phyloP scores from a whole-genome alignment of 2,888 invertebrate species.

The Thalpophila matura region DNA sequence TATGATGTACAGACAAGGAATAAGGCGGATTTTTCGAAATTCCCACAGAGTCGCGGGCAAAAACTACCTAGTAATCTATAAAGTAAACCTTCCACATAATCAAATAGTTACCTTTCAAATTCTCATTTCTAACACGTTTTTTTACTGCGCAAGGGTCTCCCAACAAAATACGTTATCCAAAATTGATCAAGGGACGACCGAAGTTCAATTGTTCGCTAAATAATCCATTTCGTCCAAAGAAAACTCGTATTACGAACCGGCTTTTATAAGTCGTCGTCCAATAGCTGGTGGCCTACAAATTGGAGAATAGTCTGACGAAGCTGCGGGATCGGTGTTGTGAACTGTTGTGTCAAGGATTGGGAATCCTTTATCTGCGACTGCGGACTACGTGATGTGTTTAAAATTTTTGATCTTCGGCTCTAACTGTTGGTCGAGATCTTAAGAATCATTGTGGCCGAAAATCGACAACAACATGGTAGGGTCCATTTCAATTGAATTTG shows the following conservation, averaged over 20 bases:
- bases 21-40: no score
- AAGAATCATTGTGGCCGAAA: neutral
- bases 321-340: constrained; percentile 32
- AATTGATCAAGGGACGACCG: constrained; percentile 67
- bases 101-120: constrained; percentile 26
- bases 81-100: constrained; percentile 16
- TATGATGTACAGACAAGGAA: no score
- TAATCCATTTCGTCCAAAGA: constrained; percentile 64
- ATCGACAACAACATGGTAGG: neutral
- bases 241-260: constrained; percentile 45
- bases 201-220: constrained; percentile 65
- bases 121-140: constrained; percentile 30
- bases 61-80: no score
- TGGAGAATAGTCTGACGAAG: constrained; percentile 38
- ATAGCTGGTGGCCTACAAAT: constrained; percentile 53
- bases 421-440: neutral
- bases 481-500: no score
- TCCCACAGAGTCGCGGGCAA: no score
- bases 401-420: constrained; percentile 23
- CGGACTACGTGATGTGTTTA: constrained; percentile 35
- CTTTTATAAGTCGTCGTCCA: constrained; percentile 52
- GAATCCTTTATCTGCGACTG: constrained; percentile 27
- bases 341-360: constrained; percentile 40
- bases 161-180: constrained; percentile 61
- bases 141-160: constrained; percentile 31